Percentiles rank a stretch among this genome's conserved stretches.
Evolutionary conservation across 2,888 invertebrate genomes (phyloP).

Genomic region (Acholoe squamosa): DNA sequence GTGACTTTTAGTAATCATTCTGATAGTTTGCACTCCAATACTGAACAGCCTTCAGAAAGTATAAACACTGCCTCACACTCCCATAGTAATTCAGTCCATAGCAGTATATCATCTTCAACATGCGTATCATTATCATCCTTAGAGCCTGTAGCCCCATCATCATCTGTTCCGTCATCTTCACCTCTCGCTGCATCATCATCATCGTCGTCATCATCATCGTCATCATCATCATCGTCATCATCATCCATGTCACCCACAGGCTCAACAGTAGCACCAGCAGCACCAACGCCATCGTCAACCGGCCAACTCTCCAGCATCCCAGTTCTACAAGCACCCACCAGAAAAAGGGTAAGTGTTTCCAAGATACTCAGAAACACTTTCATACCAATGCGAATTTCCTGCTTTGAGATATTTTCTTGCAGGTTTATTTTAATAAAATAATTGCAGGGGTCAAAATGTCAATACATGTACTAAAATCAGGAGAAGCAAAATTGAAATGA

Average conservation of each 20-base stretch:
- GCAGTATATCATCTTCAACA: slow-evolving; percentile 57
- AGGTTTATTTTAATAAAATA: no score
- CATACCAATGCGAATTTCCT: no score
- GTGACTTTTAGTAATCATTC: slow-evolving; percentile 1
- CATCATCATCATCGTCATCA: neutral
- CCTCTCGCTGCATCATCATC: slow-evolving; percentile 28
- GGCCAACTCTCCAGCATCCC: neutral
- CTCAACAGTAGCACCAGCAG: slow-evolving; percentile 17
- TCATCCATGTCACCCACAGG: slow-evolving; percentile 42
- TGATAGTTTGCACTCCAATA: slow-evolving; percentile 31
- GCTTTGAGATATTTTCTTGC: no score
- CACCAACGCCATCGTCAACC: slow-evolving; percentile 45
- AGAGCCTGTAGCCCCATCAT: slow-evolving; percentile 18
- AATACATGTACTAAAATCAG: no score
- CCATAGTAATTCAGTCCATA: slow-evolving; percentile 2
- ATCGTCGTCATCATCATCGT: slow-evolving; percentile 26
- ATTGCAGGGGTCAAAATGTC: no score
- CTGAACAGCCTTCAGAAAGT: slow-evolving; percentile 30
- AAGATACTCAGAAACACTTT: no score
- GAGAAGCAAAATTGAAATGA: no score
- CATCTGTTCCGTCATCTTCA: neutral
- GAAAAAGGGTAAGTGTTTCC: slow-evolving; percentile 37
- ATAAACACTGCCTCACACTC: slow-evolving; percentile 16
- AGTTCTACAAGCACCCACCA: slow-evolving; percentile 40
- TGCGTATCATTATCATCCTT: slow-evolving; percentile 36